Evolutionary conservation across 2,113 vertebrate species (phyloP).

Genomic region (Micronycteris hirsuta): DNA sequence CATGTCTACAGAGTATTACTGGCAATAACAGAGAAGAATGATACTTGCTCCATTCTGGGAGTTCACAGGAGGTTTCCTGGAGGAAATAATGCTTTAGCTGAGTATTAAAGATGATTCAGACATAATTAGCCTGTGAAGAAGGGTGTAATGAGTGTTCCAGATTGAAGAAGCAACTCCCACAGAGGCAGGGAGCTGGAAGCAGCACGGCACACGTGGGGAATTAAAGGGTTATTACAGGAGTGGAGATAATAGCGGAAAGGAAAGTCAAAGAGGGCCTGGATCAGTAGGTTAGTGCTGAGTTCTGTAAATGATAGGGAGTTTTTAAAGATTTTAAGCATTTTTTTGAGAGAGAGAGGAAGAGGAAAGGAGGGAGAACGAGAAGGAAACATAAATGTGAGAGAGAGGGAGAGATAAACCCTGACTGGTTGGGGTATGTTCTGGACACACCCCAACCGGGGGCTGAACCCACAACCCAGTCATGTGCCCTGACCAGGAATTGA

Average conservation of each 20-base stretch:
- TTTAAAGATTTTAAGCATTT: neutral
- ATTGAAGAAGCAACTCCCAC: constrained; percentile 1
- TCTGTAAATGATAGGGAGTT: neutral
- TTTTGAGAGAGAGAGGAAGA: neutral
- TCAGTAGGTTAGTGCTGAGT: neutral
- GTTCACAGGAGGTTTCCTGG: constrained; percentile 46
- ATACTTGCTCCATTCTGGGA: constrained; percentile 9
- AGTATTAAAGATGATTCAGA: constrained; percentile 64
- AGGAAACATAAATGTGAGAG: no score
- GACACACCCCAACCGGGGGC: no score
- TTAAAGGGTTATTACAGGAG: neutral
- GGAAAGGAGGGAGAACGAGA: no score
- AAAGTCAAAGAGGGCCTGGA: neutral
- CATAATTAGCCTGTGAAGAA: constrained; percentile 38
- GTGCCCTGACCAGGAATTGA: no score
- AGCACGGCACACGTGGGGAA: neutral
- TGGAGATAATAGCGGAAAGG: neutral
- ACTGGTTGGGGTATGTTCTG: no score
- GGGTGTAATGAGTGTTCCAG: neutral
- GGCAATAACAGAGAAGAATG: neutral
- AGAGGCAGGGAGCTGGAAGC: neutral
- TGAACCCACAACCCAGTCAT: no score
- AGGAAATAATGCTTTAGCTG: constrained; percentile 44
- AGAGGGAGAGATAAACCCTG: no score
- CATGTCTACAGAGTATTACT: neutral